Conservation (phyloP, 1,140 invertebrate species). For the Orius laevigatus region DNA sequence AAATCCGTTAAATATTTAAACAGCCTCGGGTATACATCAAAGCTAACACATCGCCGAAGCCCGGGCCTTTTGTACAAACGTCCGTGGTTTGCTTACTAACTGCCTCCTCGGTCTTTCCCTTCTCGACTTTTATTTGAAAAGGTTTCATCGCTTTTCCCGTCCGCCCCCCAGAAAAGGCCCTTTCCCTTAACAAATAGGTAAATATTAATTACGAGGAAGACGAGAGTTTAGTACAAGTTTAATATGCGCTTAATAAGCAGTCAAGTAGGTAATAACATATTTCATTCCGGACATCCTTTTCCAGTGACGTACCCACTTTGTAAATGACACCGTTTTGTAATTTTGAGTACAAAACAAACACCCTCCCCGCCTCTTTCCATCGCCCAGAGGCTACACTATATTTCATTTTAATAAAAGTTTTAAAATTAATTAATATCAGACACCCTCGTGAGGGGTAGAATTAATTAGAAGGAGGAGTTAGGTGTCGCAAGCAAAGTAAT, state of each 20-base stretch:
- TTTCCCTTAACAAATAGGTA: constrained; percentile 13
- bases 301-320: constrained; percentile 10
- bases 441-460: constrained; percentile 9
- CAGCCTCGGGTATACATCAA: no score
- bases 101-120: no score
- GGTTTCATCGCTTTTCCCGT: no score
- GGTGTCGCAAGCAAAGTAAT: constrained; percentile 13
- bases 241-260: constrained; percentile 19
- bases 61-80: no score
- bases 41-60: no score
- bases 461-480: constrained; percentile 16
- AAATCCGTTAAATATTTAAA: no score
- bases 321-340: constrained; percentile 19
- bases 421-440: constrained; percentile 18
- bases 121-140: no score
- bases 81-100: no score
- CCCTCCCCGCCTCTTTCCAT: background rate
- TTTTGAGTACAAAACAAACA: constrained; percentile 16
- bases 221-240: constrained; percentile 15
- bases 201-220: constrained; percentile 16
- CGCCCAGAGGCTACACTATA: constrained; percentile 11
- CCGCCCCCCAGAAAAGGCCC: background rate
- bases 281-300: constrained; percentile 9
- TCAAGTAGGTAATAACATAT: constrained; percentile 19
- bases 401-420: constrained; percentile 20